Base-by-base conservation (phyloP, 2,113 vertebrate species). In the Percopsis transmontana region DNA sequence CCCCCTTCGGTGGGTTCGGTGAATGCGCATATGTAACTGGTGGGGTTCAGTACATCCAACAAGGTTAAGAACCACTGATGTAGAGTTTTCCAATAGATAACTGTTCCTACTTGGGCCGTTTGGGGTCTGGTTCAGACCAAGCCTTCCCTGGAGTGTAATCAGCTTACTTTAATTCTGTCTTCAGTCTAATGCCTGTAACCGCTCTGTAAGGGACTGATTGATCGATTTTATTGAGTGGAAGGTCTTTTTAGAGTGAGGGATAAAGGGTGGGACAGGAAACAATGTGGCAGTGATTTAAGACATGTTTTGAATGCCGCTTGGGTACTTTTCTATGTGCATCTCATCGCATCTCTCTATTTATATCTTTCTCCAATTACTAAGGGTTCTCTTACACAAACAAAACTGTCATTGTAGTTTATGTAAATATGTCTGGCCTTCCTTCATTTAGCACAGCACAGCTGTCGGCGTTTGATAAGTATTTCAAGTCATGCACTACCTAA, bases 251-350 rank as follows among this genome's bases (percentile, higher is more conserved):
- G 23, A 51, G 51, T 7, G 20, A 47, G 33, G 52, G 57, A 54
- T 55, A 20, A 54, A 58, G 68, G 71, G 74, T 55, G 64, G 66
- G 47, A 52, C 66, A 63, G 61, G 56, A 70, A 84, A 84, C 74
- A 76, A 65, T 72, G 47, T 58, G 39, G 59, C 58, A 23, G 67
- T 83, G 70, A 74, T 70, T 72, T 67, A 76, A 44, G 60, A 77
- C 67, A 79, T 71, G 56, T 59, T 65, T 68, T 55, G 47, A 83
- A 60, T 53, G 64, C 74, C 54, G 60, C 50, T 48, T 51, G 45
- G 65, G 54, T 70, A n/a, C n/a, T n/a, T n/a, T n/a, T n/a, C n/a
- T n/a, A n/a, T n/a, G n/a, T n/a, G n/a, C n/a, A n/a, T 54, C 41
- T 58, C 56, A 55, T 15, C 18, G 53, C 23, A 27, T 66, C 59